Base-by-base conservation (phyloP, 2,797 vertebrate species). In the Muscicapa comitata region DNA sequence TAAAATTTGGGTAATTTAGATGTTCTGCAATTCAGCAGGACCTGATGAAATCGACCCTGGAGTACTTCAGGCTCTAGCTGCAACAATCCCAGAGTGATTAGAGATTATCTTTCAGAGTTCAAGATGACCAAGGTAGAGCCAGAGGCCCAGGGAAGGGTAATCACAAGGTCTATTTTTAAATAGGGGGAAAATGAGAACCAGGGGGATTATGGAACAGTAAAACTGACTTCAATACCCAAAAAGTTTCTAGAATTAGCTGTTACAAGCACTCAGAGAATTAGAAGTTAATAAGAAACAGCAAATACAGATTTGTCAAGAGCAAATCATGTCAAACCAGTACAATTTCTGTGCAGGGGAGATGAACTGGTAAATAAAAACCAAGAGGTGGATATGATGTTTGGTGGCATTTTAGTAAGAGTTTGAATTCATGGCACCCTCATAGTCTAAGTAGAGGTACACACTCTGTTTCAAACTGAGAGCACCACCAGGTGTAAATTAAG, bases 211-310 rank as follows among this genome's bases (percentile, higher is more conserved):
- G 88, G 94, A 93, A 90, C 88, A 88, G 92, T 95, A 95, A 97
- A 96, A 93, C 66, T 86, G 75, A 90, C 88, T 96, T 95, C 88
- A 95, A 63, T 95, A 87, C 93, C 74, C 95, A 1, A 40, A 86
- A 79, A 97, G 88, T 90, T 92, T 97, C 97, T 97, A 96, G 95
- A 96, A 96, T 97, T 95, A 96, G 95, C 95, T 97, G 88, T 97
- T 97, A 97, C 95, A 93, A 93, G 89, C 78, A 94, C 83, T 96
- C 62, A 53, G 96, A 97, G 97, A 96, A 94, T 82, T 95, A 95
- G 86, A 93, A 96, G 86, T 95, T 97, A 97, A 95, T 96, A 97
- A 96, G 96, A 97, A 97, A 96, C 95, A 97, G 97, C 96, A 94
- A 96, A 78, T 86, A 89, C 62, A 96, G 90, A 93, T 97, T 97